These are phyloP conservation scores for Odontophorus gujanensis DNA, from an alignment of 2,113 vertebrate species.

Conservation along the genomic window DNA sequence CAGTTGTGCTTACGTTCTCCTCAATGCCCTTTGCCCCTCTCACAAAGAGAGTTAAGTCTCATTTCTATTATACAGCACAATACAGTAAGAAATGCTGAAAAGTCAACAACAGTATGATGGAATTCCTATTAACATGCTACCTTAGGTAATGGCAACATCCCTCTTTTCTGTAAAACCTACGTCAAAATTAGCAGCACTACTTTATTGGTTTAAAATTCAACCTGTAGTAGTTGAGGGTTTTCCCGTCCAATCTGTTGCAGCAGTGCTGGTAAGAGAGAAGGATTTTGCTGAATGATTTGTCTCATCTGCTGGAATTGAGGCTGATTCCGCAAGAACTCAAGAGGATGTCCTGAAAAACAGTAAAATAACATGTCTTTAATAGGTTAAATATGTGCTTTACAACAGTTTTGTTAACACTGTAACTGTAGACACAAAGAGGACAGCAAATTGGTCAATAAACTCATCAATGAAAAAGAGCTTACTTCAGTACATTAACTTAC, in stretches of 20 bases:
- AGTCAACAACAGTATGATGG: not conserved
- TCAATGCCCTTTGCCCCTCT: not conserved
- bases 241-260: conserved; percentile 96
- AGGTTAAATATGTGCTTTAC: not conserved
- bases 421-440: not conserved
- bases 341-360: conserved; percentile 86
- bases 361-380: not conserved
- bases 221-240: conserved; percentile 94
- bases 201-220: conserved; percentile 63
- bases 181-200: not conserved
- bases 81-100: not conserved
- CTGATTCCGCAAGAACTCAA: conserved; percentile 94
- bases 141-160: not conserved
- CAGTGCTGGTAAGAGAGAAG: conserved; percentile 90
- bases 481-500: not conserved
- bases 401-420: not conserved
- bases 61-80: not conserved
- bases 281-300: conserved; percentile 97
- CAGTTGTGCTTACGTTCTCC: not conserved
- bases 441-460: not conserved
- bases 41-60: not conserved
- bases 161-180: not conserved
- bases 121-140: not conserved
- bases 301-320: conserved; percentile 97
- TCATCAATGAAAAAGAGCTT: not conserved